Evolutionary conservation across 2,888 invertebrate species (phyloP).

Genomic region (Chirona hameri): DNA sequence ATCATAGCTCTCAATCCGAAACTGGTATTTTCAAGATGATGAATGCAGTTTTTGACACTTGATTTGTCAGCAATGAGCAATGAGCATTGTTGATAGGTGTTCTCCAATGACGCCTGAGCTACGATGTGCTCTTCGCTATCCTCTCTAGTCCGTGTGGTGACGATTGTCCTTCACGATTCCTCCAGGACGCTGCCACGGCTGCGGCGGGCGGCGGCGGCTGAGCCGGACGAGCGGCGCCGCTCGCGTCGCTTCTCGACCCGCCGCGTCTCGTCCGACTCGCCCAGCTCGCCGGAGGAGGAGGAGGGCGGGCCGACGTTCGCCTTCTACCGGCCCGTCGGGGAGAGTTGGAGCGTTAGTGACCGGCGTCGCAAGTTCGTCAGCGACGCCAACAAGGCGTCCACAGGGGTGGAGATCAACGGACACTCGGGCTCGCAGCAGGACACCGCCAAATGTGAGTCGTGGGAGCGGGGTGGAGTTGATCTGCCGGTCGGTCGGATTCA

Average conservation of each 20-base stretch:
- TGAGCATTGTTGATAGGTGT: no score
- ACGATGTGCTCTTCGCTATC: no score
- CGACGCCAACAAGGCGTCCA: no score
- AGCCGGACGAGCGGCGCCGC: not conserved
- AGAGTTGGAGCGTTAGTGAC: not conserved
- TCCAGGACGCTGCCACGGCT: constrained; percentile 5
- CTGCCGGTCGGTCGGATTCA: no score
- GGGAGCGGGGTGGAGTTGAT: no score
- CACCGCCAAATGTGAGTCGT: not conserved
- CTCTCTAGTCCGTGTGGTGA: no score
- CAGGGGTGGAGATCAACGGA: not conserved
- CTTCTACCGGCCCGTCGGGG: constrained; percentile 6
- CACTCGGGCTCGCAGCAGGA: not conserved
- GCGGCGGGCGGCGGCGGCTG: not conserved
- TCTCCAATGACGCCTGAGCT: no score
- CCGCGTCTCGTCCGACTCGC: not conserved
- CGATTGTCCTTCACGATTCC: no score
- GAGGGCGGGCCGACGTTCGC: not conserved
- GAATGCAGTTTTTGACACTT: no score
- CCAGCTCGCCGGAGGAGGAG: not conserved
- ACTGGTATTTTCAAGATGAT: no score
- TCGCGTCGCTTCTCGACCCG: constrained; percentile 4
- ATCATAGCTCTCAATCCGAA: no score
- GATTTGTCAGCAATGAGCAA: no score
- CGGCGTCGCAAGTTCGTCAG: not conserved